Conservation (phyloP, 2,113 vertebrate species). For the Hyperopisus bebe region DNA sequence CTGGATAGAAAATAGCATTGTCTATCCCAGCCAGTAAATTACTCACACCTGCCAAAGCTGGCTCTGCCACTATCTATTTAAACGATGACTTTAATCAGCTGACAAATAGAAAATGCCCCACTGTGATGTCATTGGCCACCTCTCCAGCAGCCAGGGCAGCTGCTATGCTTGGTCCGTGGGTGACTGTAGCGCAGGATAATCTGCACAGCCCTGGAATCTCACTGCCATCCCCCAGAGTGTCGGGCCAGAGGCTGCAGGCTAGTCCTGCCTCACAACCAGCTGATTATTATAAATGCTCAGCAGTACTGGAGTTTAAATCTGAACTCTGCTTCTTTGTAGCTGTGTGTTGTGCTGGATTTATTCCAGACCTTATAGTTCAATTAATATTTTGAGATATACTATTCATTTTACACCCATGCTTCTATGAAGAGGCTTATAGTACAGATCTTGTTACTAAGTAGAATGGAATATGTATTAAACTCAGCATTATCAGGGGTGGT, state of each 20-base stretch:
- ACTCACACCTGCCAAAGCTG: neutral
- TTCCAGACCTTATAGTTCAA: neutral
- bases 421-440: neutral
- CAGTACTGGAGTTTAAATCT: neutral
- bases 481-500: neutral
- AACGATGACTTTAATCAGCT: slow-evolving; percentile 1
- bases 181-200: neutral
- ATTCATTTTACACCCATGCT: neutral
- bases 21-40: neutral
- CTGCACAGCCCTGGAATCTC: neutral
- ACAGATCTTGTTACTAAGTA: neutral
- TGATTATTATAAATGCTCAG: neutral
- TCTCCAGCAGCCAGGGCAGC: neutral
- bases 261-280: neutral
- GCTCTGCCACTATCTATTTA: neutral
- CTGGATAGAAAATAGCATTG: neutral
- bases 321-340: neutral
- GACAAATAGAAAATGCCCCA: neutral
- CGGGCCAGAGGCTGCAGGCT: neutral
- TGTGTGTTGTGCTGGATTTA: neutral
- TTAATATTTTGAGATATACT: neutral
- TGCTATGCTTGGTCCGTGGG: neutral
- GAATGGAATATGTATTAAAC: neutral
- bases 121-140: neutral
- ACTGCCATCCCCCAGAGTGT: neutral